Evolutionary conservation across 2,113 vertebrate genomes (phyloP), one percentile per base, ranked within the genome.

Genomic region (Proteles cristata): DNA sequence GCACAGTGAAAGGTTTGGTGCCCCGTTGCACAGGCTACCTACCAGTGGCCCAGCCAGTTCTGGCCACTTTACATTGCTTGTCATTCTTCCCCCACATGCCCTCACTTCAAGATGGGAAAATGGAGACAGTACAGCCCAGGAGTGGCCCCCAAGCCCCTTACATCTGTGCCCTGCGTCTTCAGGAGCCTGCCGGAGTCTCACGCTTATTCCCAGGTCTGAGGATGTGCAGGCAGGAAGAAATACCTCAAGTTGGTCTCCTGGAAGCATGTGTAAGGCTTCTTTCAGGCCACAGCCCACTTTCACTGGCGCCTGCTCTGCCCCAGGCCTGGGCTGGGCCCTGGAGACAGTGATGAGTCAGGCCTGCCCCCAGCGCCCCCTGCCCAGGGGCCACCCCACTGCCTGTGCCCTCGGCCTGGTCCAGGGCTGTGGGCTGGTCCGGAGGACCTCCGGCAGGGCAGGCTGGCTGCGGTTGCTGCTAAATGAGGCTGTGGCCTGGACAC

Each of bases 401-500:
- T 68, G 69, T 50, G n/a, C 69, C 92, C 58, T 76, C 87, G 58
- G 50, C 80, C 88, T 73, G 61, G 61, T 76, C 66, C 84, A 43
- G 90, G 87, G 19, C 63, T 94, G 90, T 92, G 95, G 69, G 23
- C 95, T 93, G 45, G 45, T 84, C 90, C 87, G 26, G 85, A 87
- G 93, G 43, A 90, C 63, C 61, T 91, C 88, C 66, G 77, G 90
- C 84, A 66, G 88, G 81, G 43, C 12, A 26, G 43, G 90, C 28
- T 0, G 31, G 69, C 93, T 97, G 94, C 84, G 97, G 96, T 97
- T 84, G 45, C 87, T 92, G 76, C 90, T 88, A 79, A 97, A 93
- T 11, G 10, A 96, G 96, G 77, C 92, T 96, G 93, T 88, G 96
- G 96, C 93, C 96, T 88, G 95, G 84, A 92, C 93, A 73, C 79